Base-by-base conservation (phyloP, 2,888 invertebrate species). In the Timema cristinae region DNA sequence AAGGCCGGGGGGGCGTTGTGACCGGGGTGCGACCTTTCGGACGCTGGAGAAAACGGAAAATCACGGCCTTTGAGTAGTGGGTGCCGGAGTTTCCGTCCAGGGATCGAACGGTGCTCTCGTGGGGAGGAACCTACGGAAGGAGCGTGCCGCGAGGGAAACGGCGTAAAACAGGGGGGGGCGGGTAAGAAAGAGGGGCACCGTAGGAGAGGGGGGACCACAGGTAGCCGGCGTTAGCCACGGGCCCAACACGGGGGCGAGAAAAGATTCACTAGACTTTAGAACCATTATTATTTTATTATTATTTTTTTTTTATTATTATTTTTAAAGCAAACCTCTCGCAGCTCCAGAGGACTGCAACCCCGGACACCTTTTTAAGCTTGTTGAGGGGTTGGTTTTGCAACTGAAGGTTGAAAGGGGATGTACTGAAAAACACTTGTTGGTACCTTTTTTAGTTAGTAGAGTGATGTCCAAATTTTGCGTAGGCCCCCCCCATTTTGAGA, bases 41-140 rank as follows among this genome's bases (percentile, higher is more conserved):
- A 89, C 89, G 79, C 89, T 90, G 68, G 90, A 90, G 84, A 87
- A 91, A 9, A 91, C 90, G 4, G 91, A n/a, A n/a, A 91, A 80
- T 89, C 88, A 90, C 86, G 74, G 89, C 86, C 80, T 90, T 91
- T n/a, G 87, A 85, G 82, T 88, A 89, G 67, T 89, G 89, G n/a
- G 90, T 89, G 74, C 82, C 81, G 74, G 89, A 90, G 75, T 91
- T 83, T 80, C 91, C 91, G 76, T 89, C 91, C 73, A 85, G 87
- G 67, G 86, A 85, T 75, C 89, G 84, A 76, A 87, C 80, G 76
- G 74, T 76, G 75, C 52, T 76, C 67, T 73, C 56, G 61, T 73
- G 70, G 63, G n/a, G 74, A 67, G 67, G 73, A 63, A 52, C 76
- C 73, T 70, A 75, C 72, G 50, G 74, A 71, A 66, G 75, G 72